Evolutionary conservation across 2,888 invertebrate species (phyloP), one percentile per base, ranked within the genome.

Genomic region (Meliscaeva auricollis): DNA sequence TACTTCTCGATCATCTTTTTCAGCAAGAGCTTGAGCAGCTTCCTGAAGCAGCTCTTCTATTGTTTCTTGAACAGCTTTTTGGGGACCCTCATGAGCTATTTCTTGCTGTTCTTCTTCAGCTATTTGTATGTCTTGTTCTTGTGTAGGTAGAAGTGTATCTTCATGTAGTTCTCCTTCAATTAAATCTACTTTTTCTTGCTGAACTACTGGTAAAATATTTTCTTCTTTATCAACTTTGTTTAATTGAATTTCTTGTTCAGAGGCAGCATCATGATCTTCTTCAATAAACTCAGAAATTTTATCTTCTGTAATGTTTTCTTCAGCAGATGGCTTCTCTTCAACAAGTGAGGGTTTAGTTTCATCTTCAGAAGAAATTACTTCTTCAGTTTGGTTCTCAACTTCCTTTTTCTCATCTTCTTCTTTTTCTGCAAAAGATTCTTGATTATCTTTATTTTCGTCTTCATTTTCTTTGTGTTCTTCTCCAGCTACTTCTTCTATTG

Each of bases 31-130:
- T 52, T 56, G 69, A 30, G n/a, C 54, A 0, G 54, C 54, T 56
- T 44, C 54, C n/a, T 56, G 54, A 69, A 56, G 54, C 6, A 54
- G 15, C n/a, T 69, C 41, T 60, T 58, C 46, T 41, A 22, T 48
- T 41, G 48, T 52, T 26, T 64, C 46, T 8, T 56, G 77, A 4
- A n/a, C 6, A 7, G 17, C 20, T 22, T 60, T 38, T 11, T 69
- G 60, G 11, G 17, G 46, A 1, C 3, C 11, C 8, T 46, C 44
- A 17, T n/a, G 44, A 15, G n/a, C n/a, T 54, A 13, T 2, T 13
- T 60, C 35, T 7, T 58, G 26, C 2, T 46, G 30, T 0, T 17
- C 41, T 17, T 66, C 54, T 48, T 38, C 13, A 3, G 22, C 20
- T 13, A 13, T 4, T 15, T 54, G 26, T 4, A 26, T n/a, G n/a